phyloP scores from a whole-genome alignment of 2,888 invertebrate genomes.

The Lordiphosa fenestrarum region DNA sequence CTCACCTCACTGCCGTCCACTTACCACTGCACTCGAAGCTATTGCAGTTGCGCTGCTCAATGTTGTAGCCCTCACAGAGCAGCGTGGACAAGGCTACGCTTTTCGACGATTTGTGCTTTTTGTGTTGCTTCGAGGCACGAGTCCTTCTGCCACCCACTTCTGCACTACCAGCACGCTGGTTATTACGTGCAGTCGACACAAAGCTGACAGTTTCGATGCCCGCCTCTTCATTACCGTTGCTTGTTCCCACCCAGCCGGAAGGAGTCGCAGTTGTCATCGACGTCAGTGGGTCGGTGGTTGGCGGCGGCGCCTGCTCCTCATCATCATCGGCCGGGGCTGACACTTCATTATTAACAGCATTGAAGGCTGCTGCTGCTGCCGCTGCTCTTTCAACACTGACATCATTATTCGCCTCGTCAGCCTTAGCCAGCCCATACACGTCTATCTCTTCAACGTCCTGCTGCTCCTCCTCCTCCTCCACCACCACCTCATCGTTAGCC shows the following conservation, averaged over 20 bases:
- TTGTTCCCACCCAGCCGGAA: slow-evolving; percentile 41
- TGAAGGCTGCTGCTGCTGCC: slow-evolving; percentile 38
- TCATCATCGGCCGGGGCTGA: slow-evolving; percentile 41
- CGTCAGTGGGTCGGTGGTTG: slow-evolving; percentile 27
- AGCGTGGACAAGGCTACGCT: slow-evolving; percentile 75
- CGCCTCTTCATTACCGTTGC: slow-evolving; percentile 45
- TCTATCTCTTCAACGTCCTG: slow-evolving; percentile 3
- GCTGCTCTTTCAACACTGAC: slow-evolving; percentile 16
- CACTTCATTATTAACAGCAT: slow-evolving; percentile 54
- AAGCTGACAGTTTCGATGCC: slow-evolving; percentile 55
- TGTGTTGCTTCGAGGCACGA: slow-evolving; percentile 58
- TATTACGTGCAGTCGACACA: slow-evolving; percentile 54
- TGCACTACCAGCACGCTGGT: slow-evolving; percentile 16
- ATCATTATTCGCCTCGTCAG: slow-evolving; percentile 62
- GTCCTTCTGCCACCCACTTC: slow-evolving; percentile 32
- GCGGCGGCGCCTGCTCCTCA: slow-evolving; percentile 28
- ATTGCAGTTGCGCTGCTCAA: slow-evolving; percentile 80
- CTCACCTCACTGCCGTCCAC: slow-evolving; percentile 23
- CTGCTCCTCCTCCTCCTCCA: slow-evolving; percentile 28
- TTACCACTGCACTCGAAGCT: slow-evolving; percentile 80
- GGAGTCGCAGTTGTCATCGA: slow-evolving; percentile 19
- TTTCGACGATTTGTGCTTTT: slow-evolving; percentile 73
- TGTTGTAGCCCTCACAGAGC: slow-evolving; percentile 80
- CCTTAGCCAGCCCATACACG: slow-evolving; percentile 26
- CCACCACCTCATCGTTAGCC: slow-evolving; percentile 51